Base-by-base conservation (phyloP, 2,113 vertebrate genomes). In the Paraplagusia blochii region DNA sequence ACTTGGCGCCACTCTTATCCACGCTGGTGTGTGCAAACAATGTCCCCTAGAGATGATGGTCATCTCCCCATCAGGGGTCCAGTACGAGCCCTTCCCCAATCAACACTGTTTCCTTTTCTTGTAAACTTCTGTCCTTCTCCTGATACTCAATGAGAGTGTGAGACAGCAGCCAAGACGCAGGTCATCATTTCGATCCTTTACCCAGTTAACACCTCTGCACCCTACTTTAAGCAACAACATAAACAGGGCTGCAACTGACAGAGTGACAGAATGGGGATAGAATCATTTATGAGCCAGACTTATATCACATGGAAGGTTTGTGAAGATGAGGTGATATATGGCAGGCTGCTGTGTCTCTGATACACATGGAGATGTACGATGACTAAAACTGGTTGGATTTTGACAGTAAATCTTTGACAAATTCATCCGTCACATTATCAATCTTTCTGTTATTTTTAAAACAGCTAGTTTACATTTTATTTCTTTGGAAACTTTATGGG, bases 161-260 rank as follows among this genome's bases (percentile, higher is more conserved):
- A 74, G 70, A 56, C 70, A 74, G 44, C 44, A 50, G 66, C 44
- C 38, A 58, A 72, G 49, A 38, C 29, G 35, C 74, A 61, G 53
- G 65, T 83, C 76, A 82, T 79, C 69, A 72, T 70, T 52, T 51
- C 10, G 15, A 53, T 53, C 76, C 63, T 61, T 77, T 74, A 80
- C 75, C 72, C 63, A 74, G 58, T 71, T 74, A 61, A 55, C 74
- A 77, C 47, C 45, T 42, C 52, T 59, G 42, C 58, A 9, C 42
- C 42, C 47, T 44, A 47, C 29, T 65, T 59, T 51, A 18, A 45
- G 48, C 43, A 34, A 34, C 63, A 12, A 50, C 58, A 29, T 43
- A 38, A 67, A 17, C 47, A 60, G 65, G 39, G 34, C 22, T 35
- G 57, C 22, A 53, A 56, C 5, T 59, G 44, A 54, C 40, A 46